These are phyloP conservation scores for Ophiodon elongatus DNA, from an alignment of 2,113 vertebrate genomes.

Conservation along the genomic window DNA sequence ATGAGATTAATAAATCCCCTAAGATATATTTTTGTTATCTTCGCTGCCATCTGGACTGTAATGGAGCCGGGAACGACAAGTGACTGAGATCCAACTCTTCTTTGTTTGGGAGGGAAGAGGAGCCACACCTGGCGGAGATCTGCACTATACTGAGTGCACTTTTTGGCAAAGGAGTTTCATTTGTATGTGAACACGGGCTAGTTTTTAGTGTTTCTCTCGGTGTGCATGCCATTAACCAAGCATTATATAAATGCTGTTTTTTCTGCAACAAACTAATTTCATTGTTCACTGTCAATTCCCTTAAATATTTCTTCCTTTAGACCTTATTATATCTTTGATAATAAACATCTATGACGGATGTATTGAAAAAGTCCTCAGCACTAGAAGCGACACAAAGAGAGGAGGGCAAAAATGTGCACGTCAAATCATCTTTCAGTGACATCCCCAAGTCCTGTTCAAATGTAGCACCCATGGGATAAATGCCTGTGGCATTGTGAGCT, in stretches of 20 bases:
- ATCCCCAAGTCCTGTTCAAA: conserved; percentile 6
- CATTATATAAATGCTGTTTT: not conserved
- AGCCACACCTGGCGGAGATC: no score
- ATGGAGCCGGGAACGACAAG: no score
- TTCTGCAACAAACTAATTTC: not conserved
- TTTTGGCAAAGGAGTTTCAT: no score
- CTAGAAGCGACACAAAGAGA: not conserved
- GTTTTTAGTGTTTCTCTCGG: not conserved
- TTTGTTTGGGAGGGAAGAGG: no score
- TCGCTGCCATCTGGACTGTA: not conserved
- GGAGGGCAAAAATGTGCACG: not conserved
- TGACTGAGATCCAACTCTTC: not conserved
- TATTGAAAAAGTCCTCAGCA: not conserved
- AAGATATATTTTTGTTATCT: not conserved
- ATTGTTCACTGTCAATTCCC: not conserved
- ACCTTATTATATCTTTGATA: not conserved
- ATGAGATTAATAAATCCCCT: not conserved
- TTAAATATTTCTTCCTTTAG: not conserved
- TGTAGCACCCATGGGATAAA: conserved; percentile 11
- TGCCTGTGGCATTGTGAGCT: conserved; percentile 18
- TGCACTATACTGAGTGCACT: no score
- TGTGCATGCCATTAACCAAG: not conserved
- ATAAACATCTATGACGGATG: not conserved
- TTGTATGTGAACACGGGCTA: not conserved
- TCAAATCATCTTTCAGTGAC: conserved; percentile 23